Base-by-base conservation (phyloP, 2,797 vertebrate genomes). In the Momotus momota region DNA sequence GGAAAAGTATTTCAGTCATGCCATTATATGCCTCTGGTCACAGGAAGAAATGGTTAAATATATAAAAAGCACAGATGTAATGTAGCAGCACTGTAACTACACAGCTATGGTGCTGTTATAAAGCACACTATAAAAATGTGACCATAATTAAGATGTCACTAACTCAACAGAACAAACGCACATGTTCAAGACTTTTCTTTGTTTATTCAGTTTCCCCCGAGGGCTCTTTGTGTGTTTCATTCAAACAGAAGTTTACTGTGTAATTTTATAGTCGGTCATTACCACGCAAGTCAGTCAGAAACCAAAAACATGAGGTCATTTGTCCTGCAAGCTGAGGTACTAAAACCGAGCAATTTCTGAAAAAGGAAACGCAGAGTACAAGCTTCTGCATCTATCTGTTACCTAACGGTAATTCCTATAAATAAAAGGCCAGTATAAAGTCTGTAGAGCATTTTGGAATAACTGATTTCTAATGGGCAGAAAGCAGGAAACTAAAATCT, bases 91-190 rank as follows among this genome's bases (percentile, higher is more conserved):
- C 2, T 41, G 45, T 55, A 88, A 65, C 49, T 78, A 26, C 31
- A 60, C 6, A 45, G 65, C 58, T 69, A 7, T 7, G 31, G 49
- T 5, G 2, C 40, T 86, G 78, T 81, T 88, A 69, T 6, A 33
- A 60, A 66, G 46, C 2, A 52, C 10, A 41, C 45, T 41, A 75
- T 49, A 88, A 86, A 81, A 92, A 79, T 11, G 29, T 66, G 67
- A 52, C 93, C 80, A 60, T 73, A 95, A 93, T 86, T 89, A 87
- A 77, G 66, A 88, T 62, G 54, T 67, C 82, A 88, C 35, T 81
- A 57, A 54, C 31, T 41, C 9, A 49, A 81, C 35, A 73, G 66
- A 75, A 90, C 3, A n/a, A 67, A 64, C 51, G 58, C 60, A 75
- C 46, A 27, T 29, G 49, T 38, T 43, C 75, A 83, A 58, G 66